A percentile compares a stretch with the other conserved stretches of the same genome.
Conservation (phyloP, 2,888 invertebrate species). For the Mechanitis mazaeus region DNA sequence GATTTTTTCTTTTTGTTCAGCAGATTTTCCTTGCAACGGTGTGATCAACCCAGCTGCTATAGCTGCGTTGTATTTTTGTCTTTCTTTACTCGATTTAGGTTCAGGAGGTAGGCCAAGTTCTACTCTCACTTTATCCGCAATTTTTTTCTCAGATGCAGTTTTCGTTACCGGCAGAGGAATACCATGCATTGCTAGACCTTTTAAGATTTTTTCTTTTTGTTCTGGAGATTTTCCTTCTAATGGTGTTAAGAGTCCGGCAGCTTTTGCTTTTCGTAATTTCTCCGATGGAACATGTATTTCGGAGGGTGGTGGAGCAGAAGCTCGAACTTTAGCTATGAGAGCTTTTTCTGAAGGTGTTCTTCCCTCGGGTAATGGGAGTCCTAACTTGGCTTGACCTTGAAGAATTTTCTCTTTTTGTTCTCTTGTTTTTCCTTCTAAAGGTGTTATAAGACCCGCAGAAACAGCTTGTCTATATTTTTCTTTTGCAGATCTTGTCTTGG, state of each 20-base stretch:
- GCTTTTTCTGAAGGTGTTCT: conserved; percentile 12
- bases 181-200: conserved; percentile 24
- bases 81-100: conserved; percentile 32
- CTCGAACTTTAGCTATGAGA: conserved; percentile 3
- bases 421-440: conserved; percentile 37
- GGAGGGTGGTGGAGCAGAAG: not conserved
- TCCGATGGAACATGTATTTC: not conserved
- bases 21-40: conserved; percentile 41
- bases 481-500: conserved; percentile 32
- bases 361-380: conserved; percentile 13
- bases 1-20: conserved; percentile 31
- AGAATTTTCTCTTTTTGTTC: conserved; percentile 27
- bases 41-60: conserved; percentile 36
- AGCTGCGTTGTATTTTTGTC: conserved; percentile 34
- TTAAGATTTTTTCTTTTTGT: conserved; percentile 29
- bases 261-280: conserved; percentile 1
- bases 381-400: conserved; percentile 7
- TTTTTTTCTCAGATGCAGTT: conserved; percentile 24
- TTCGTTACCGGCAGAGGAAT: conserved; percentile 27
- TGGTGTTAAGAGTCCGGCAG: conserved; percentile 18
- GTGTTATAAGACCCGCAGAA: conserved; percentile 34
- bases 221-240: conserved; percentile 27
- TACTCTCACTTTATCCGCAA: conserved; percentile 20
- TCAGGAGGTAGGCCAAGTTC: conserved; percentile 25
- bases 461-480: conserved; percentile 33